Evolutionary conservation across 2,797 vertebrate species (phyloP).

Genomic region (Platyrinchus mystaceus): DNA sequence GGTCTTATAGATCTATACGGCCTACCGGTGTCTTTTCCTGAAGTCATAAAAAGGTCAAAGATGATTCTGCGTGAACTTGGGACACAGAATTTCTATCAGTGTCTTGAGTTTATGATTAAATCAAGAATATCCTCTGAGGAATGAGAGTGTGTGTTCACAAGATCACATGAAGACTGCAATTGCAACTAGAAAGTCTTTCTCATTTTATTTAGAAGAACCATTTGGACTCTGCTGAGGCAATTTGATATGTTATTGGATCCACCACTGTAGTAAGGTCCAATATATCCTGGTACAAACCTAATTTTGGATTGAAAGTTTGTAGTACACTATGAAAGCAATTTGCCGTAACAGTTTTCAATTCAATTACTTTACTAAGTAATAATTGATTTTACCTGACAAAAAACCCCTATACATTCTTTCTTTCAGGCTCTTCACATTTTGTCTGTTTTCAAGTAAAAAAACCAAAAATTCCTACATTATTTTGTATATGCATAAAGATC

Average conservation of each 20-base stretch:
- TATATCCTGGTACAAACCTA: neutral
- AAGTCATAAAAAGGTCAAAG: neutral
- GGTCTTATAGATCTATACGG: neutral
- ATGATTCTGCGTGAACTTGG: neutral
- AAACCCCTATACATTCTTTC: fast-evolving
- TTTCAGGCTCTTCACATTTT: neutral
- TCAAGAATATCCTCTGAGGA: neutral
- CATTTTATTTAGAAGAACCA: neutral
- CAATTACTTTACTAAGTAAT: neutral
- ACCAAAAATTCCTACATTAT: neutral
- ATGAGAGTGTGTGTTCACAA: neutral
- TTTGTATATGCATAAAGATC: neutral
- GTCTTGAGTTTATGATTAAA: neutral
- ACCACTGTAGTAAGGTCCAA: neutral
- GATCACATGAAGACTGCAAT: neutral
- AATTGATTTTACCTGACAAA: neutral
- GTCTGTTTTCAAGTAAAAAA: neutral
- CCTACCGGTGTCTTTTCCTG: neutral
- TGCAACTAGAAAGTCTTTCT: neutral
- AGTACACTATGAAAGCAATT: neutral
- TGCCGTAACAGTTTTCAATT: neutral
- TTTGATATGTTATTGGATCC: neutral
- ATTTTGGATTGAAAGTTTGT: neutral
- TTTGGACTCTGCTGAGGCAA: neutral
- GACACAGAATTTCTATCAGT: neutral